A percentile compares a stretch with the other conserved stretches of the same genome.
Evolutionary conservation across 2,888 invertebrate species (phyloP).

Genomic region (Rutpela maculata): DNA sequence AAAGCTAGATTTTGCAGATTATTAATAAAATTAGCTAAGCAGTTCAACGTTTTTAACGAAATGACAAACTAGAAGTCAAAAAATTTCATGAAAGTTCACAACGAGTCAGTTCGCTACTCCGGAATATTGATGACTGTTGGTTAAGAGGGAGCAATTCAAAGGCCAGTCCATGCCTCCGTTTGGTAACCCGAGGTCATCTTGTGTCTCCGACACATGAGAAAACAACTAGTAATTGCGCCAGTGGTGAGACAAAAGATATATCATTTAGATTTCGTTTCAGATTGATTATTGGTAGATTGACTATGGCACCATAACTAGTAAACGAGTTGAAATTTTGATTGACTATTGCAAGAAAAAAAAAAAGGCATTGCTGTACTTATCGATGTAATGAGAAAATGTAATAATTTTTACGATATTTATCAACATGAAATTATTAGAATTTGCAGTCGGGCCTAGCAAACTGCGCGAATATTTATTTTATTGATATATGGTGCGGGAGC

Average conservation of each 20-base stretch:
- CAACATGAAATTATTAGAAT: too few relatives aligned
- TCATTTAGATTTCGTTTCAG: neutral
- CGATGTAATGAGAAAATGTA: too few relatives aligned
- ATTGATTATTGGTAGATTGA: neutral
- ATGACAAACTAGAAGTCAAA: neutral
- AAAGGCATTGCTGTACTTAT: too few relatives aligned
- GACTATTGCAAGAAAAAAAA: too few relatives aligned
- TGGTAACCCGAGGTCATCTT: neutral
- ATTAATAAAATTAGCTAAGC: too few relatives aligned
- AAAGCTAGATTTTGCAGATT: too few relatives aligned
- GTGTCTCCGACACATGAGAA: neutral
- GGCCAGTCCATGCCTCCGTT: constrained; percentile 2
- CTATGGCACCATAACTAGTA: neutral
- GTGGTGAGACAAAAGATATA: neutral
- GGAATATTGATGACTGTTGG: neutral
- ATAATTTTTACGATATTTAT: too few relatives aligned
- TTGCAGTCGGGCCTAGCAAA: too few relatives aligned
- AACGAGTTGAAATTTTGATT: too few relatives aligned
- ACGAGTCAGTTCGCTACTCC: neutral
- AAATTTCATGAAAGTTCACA: neutral
- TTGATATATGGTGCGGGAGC: too few relatives aligned
- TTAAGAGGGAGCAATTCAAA: neutral
- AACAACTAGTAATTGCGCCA: neutral
- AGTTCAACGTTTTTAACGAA: too few relatives aligned
- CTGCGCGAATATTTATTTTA: too few relatives aligned